Evolutionary conservation across 2,797 vertebrate species (phyloP), one percentile per base, ranked within the genome.

Genomic region (Sebastes variabilis): DNA sequence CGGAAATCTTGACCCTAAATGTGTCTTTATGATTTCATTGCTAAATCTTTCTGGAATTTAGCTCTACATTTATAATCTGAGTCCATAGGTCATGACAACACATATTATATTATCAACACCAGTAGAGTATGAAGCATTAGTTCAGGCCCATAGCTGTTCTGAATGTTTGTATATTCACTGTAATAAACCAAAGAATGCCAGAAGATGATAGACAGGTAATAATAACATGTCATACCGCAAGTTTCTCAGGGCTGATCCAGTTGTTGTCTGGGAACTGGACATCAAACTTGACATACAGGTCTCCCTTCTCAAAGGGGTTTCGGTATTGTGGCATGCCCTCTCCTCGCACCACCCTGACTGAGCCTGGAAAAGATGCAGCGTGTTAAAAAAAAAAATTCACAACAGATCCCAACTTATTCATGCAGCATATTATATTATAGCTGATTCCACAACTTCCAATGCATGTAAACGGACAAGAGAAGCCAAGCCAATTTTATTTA

Each of bases 321-420:
- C 98, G 96, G 88, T 99, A 99, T 79, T 99, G 97, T 14, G 99
- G 98, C 99, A 99, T 99, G 22, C 98, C 99, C 91, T 99, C 99
- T 49, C 97, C 98, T 90, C 97, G 93, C 85, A 99, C 98, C 71
- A 99, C 97, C 61, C 97, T 95, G 85, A 99, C 94, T 4, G 97
- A 98, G 66, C 97, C 99, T 99, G 91, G 3, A 85, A 75, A 36
- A 81, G 4, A 84, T 2, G 11, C 1, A 74, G 6, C 0, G 0
- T 1, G 68, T 56, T 32, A 66, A n/a, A 56, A 46, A 27, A 24
- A 32, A 38, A 34, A 34, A 34, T 42, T 54, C 25, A 58, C 10
- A 65, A 22, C 36, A 34, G 27, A 29, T 8, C 24, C 38, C 5
- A 56, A 11, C 2, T 9, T 27, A 52, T 49, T 20, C 20, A 24